Evolutionary conservation across 2,888 invertebrate species (phyloP).

Genomic region (Agriopis leucophaearia): DNA sequence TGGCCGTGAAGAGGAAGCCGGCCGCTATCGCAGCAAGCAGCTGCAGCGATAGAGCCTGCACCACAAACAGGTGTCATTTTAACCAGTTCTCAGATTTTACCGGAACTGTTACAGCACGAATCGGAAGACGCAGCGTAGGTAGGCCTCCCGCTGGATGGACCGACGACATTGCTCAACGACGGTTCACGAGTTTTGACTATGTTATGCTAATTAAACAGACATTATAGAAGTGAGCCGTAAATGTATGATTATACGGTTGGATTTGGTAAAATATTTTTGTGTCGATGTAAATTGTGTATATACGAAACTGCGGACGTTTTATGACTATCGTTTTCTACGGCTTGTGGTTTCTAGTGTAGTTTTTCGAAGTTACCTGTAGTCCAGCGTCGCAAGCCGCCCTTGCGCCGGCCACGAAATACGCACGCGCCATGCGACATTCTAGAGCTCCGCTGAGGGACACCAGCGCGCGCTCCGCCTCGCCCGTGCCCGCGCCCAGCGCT

Average conservation of each 20-base stretch:
- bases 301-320: too few relatives aligned
- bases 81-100: background rate
- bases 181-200: too few relatives aligned
- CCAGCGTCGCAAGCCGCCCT: constrained; percentile 94
- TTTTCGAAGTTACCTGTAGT: constrained; percentile 80
- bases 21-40: constrained; percentile 94
- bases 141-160: too few relatives aligned
- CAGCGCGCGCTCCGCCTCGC: constrained; percentile 90
- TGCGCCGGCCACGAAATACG: constrained; percentile 93
- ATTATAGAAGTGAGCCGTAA: too few relatives aligned
- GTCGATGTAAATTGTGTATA: too few relatives aligned
- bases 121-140: too few relatives aligned
- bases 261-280: too few relatives aligned
- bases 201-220: too few relatives aligned
- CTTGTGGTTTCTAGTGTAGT: too few relatives aligned
- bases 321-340: too few relatives aligned
- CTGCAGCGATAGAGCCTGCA: constrained; percentile 93
- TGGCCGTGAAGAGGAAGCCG: constrained; percentile 95
- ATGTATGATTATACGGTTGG: too few relatives aligned
- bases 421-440: constrained; percentile 94
- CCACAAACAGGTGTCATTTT: background rate
- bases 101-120: background rate
- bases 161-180: too few relatives aligned
- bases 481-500: constrained; percentile 92
- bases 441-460: constrained; percentile 89